phyloP scores from a whole-genome alignment of 1,140 invertebrate genomes.

The Platorchestia sp. region DNA sequence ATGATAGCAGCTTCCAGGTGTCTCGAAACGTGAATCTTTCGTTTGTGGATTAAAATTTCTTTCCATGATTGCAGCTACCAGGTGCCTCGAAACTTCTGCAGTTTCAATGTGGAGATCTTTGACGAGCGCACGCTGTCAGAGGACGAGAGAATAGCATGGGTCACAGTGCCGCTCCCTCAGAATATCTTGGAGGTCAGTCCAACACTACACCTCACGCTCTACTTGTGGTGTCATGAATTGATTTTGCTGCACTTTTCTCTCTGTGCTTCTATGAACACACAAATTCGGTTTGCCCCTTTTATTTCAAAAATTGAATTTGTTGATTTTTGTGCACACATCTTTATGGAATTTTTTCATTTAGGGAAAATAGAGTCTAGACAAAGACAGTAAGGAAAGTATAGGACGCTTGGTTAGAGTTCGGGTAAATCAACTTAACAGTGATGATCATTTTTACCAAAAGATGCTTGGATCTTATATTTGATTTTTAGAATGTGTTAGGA shows the following conservation, averaged over 20 bases:
- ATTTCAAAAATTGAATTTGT: background rate
- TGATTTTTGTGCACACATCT: background rate
- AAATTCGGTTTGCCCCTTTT: background rate
- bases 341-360: too few species aligned
- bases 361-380: too few species aligned
- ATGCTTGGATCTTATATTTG: too few species aligned
- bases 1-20: too few species aligned
- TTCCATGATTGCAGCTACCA: slow-evolving; percentile 69
- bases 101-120: slow-evolving; percentile 93
- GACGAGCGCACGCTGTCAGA: slow-evolving; percentile 97
- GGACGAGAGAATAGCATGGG: slow-evolving; percentile 96
- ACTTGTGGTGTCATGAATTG: background rate
- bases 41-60: background rate
- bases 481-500: too few species aligned
- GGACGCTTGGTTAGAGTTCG: too few species aligned
- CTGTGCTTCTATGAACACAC: too few species aligned
- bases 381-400: too few species aligned
- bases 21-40: background rate
- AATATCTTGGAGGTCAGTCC: slow-evolving; percentile 56
- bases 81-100: slow-evolving; percentile 87
- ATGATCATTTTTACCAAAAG: too few species aligned
- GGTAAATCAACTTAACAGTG: too few species aligned
- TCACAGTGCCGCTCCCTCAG: slow-evolving; percentile 71
- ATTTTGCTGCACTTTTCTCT: background rate
- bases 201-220: background rate